Evolutionary conservation across 2,888 invertebrate species (phyloP), one percentile per base, ranked within the genome.

Genomic region (Diploptera punctata): DNA sequence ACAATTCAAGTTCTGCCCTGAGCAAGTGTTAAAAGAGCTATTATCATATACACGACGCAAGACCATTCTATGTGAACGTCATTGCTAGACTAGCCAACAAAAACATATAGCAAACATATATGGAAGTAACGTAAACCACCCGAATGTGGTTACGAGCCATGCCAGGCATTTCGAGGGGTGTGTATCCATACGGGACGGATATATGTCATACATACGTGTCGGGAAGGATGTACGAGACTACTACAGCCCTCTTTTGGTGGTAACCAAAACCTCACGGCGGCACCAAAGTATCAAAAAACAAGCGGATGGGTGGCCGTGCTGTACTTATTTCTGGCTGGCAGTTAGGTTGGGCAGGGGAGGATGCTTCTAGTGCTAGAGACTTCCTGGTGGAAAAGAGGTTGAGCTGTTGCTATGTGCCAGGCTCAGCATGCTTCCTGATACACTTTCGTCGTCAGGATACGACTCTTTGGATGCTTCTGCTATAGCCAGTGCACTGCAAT

Each of bases 321-420:
- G 29, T n/a, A 57, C 29, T 57, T 57, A 65, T 65, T 47, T 65
- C 60, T 65, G 65, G 65, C 26, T 65, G 65, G 65, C 65, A 65
- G 65, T 65, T 44, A 65, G 47, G 29, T 44, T 44, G 44, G 65
- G 65, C 26, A 44, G 29, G 47, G 44, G 26, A 26, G 29, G 24
- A 26, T 29, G 29, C 57, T 13, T 65, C 26, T n/a, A 68, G 13
- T 67, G 75, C 75, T 75, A 75, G 60, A 75, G 75, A 60, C 75
- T 75, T 49, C 75, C 73, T 43, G 93, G 92, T 80, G 94, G 94
- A 86, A 94, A 94, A 86, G 93, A 93, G 81, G 94, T 93, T 80
- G 95, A 95, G 85, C 95, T 96, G 88, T 95, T 95, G 88, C 95
- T 95, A 87, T 95, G 95, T 77, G 95, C 95, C 84, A 98, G 90